phyloP scores from a whole-genome alignment of 2,888 invertebrate genomes.

The Xylota segnis region DNA sequence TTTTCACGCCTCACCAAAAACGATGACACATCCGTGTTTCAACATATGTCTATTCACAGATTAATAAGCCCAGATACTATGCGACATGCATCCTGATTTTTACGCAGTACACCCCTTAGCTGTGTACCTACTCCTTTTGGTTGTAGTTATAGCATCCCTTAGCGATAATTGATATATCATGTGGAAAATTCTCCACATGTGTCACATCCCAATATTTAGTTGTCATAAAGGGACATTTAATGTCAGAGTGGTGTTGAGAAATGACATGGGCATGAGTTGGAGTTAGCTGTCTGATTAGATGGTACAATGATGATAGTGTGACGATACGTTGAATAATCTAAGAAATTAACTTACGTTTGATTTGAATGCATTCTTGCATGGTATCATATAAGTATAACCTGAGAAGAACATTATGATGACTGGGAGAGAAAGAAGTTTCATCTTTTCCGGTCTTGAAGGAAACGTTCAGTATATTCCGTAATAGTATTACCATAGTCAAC shows the following conservation, averaged over 20 bases:
- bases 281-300: not conserved
- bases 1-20: constrained; percentile 7
- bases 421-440: too few relatives aligned
- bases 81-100: constrained; percentile 60
- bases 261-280: not conserved
- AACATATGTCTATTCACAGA: constrained; percentile 61
- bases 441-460: too few relatives aligned
- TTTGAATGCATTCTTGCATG: too few relatives aligned
- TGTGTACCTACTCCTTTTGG: not conserved
- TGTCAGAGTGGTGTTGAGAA: constrained; percentile 19
- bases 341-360: too few relatives aligned
- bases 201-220: constrained; percentile 22
- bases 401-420: too few relatives aligned
- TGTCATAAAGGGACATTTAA: constrained; percentile 49
- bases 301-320: not conserved
- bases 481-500: too few relatives aligned
- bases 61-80: constrained; percentile 47
- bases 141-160: constrained; percentile 32
- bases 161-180: constrained; percentile 59
- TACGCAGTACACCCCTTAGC: constrained; percentile 42
- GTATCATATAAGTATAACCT: too few relatives aligned
- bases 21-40: constrained; percentile 25
- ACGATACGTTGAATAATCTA: too few relatives aligned
- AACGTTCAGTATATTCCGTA: too few relatives aligned
- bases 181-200: constrained; percentile 67